phyloP scores from a whole-genome alignment of 2,888 invertebrate genomes.

The Anthophora plumipes region DNA sequence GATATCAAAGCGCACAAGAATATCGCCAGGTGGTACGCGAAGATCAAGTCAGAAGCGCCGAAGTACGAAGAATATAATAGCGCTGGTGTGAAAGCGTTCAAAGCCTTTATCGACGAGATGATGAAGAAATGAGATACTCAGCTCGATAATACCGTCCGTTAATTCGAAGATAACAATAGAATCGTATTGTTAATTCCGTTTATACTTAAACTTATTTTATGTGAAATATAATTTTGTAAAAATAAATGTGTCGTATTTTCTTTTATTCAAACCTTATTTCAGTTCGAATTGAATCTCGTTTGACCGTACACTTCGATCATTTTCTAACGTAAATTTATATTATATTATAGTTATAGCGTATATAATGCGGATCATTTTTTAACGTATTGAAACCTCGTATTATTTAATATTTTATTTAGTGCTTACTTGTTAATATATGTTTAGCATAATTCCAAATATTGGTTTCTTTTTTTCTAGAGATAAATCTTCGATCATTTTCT shows the following conservation, averaged over 20 bases:
- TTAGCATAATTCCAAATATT: too few relatives aligned
- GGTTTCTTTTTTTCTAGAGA: too few relatives aligned
- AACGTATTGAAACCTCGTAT: too few relatives aligned
- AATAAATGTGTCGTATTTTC: not conserved
- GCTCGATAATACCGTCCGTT: too few relatives aligned
- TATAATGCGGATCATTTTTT: too few relatives aligned
- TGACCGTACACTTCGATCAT: not conserved
- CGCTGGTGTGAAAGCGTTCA: constrained; percentile 76
- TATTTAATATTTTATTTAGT: too few relatives aligned
- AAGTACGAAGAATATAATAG: constrained; percentile 86
- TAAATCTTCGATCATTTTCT: too few relatives aligned
- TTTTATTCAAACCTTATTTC: not conserved
- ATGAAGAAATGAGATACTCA: constrained; percentile 73
- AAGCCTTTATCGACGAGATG: constrained; percentile 70
- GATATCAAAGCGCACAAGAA: constrained; percentile 90
- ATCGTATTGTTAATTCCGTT: not conserved
- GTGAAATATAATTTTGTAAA: constrained; percentile 6
- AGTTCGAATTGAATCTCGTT: not conserved
- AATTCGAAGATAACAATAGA: too few relatives aligned
- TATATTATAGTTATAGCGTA: too few relatives aligned
- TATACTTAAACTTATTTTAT: not conserved
- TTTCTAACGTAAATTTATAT: too few relatives aligned
- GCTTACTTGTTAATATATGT: too few relatives aligned
- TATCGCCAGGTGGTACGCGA: constrained; percentile 88
- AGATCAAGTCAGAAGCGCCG: constrained; percentile 86